Percentiles rank a stretch among this genome's conserved stretches.
phyloP scores from a whole-genome alignment of 23 tunicate species.

The Ascidia mentula region DNA sequence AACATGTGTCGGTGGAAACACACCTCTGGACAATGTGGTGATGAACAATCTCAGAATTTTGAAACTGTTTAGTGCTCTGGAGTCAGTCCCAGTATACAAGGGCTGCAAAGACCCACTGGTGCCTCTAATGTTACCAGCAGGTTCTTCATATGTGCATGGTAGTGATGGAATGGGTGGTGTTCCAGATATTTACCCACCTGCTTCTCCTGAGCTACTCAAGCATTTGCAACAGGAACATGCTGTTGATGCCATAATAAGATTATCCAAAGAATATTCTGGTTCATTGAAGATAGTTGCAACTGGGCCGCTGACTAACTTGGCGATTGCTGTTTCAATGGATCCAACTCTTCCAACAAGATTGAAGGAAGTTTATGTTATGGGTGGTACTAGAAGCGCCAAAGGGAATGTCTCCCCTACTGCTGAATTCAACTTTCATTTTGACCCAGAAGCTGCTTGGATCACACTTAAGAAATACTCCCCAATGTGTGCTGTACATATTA shows the following conservation, averaged over 20 bases:
- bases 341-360: slow-evolving; percentile 61
- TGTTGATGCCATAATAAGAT: slow-evolving; percentile 45
- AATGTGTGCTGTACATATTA: slow-evolving; percentile 30
- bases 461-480: slow-evolving; percentile 23
- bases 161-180: slow-evolving; percentile 68
- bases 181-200: slow-evolving; percentile 51
- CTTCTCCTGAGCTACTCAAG: slow-evolving; percentile 38
- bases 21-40: slow-evolving; percentile 28
- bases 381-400: slow-evolving; percentile 52
- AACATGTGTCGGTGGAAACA: slow-evolving; percentile 63
- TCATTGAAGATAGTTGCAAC: slow-evolving; percentile 77
- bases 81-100: slow-evolving; percentile 48
- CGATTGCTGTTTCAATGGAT: slow-evolving; percentile 68
- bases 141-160: slow-evolving; percentile 47
- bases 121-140: background rate
- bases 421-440: slow-evolving; percentile 74
- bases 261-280: slow-evolving; percentile 59
- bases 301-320: slow-evolving; percentile 88
- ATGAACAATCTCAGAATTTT: slow-evolving; percentile 61
- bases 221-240: slow-evolving; percentile 62
- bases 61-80: slow-evolving; percentile 39
- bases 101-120: slow-evolving; percentile 51
- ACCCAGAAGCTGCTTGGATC: slow-evolving; percentile 78
- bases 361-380: slow-evolving; percentile 44
- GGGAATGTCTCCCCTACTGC: slow-evolving; percentile 79